Evolutionary conservation across 92 coral and sea anemone genomes (phyloP).

Genomic region (Porites evermanni): DNA sequence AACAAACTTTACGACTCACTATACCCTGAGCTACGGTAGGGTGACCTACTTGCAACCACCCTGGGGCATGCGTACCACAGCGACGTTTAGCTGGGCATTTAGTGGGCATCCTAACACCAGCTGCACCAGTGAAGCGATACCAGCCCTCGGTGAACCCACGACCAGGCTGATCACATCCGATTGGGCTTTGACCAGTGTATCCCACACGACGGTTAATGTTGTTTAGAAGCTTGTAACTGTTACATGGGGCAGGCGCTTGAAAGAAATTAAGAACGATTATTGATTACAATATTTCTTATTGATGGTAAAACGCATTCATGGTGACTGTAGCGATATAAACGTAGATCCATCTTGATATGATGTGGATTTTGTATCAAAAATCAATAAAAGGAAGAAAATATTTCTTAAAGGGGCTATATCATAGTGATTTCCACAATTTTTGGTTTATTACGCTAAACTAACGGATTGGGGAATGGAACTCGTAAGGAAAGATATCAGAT

Average conservation of each 20-base stretch:
- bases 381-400: too few relatives aligned
- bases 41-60: background rate
- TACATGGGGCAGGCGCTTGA: background rate
- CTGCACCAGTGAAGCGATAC: slow-evolving; percentile 18
- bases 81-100: background rate
- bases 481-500: too few relatives aligned
- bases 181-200: background rate
- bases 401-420: too few relatives aligned
- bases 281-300: too few relatives aligned
- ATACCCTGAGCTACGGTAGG: background rate
- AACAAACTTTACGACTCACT: slow-evolving; percentile 6
- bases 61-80: slow-evolving; percentile 29
- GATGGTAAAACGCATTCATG: too few relatives aligned
- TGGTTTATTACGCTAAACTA: too few relatives aligned
- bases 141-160: background rate
- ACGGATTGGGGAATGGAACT: too few relatives aligned
- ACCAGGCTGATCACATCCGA: background rate
- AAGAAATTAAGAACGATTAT: too few relatives aligned
- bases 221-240: background rate
- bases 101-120: slow-evolving; percentile 1
- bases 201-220: background rate
- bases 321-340: too few relatives aligned
- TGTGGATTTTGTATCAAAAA: too few relatives aligned
- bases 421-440: too few relatives aligned
- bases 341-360: too few relatives aligned